These are phyloP conservation scores for Cryptocephalus moraei DNA, from an alignment of 2,888 invertebrate species.

Conservation along the genomic window DNA sequence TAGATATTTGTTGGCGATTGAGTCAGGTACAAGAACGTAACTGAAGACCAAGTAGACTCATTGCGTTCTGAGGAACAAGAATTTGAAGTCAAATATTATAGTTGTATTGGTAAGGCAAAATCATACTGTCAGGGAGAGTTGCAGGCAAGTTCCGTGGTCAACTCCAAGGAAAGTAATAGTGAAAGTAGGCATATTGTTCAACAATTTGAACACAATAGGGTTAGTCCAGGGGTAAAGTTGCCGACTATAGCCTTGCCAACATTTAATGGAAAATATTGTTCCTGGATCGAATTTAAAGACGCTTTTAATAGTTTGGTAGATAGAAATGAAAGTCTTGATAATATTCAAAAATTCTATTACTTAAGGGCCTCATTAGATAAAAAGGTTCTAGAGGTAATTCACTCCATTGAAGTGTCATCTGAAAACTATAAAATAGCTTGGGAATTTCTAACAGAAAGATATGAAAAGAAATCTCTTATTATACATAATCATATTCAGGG, in stretches of 20 bases:
- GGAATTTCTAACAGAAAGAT: constrained; percentile 11
- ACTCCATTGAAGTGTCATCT: constrained; percentile 9
- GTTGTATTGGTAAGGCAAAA: too few species aligned
- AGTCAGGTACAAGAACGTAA: too few species aligned
- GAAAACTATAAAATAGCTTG: constrained; percentile 12
- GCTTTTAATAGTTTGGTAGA: constrained; percentile 9
- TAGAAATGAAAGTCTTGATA: constrained; percentile 3
- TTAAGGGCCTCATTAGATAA: constrained; percentile 6
- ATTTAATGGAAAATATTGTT: constrained; percentile 9
- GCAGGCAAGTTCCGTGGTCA: too few species aligned
- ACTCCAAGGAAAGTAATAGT: too few species aligned
- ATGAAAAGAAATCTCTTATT: constrained; percentile 11
- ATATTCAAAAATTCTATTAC: constrained; percentile 14
- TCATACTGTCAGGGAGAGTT: too few species aligned
- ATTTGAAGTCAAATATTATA: too few species aligned
- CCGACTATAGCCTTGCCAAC: neutral
- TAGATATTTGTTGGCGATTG: too few species aligned
- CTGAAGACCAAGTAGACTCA: too few species aligned
- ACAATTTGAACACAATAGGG: too few species aligned
- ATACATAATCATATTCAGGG: constrained; percentile 12
- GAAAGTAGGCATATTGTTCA: too few species aligned
- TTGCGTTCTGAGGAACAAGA: too few species aligned
- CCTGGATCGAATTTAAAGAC: constrained; percentile 11
- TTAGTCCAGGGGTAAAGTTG: too few species aligned
- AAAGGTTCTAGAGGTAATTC: constrained; percentile 10